Conservation (phyloP, 1,140 invertebrate species). For the Cotesia typhae region DNA sequence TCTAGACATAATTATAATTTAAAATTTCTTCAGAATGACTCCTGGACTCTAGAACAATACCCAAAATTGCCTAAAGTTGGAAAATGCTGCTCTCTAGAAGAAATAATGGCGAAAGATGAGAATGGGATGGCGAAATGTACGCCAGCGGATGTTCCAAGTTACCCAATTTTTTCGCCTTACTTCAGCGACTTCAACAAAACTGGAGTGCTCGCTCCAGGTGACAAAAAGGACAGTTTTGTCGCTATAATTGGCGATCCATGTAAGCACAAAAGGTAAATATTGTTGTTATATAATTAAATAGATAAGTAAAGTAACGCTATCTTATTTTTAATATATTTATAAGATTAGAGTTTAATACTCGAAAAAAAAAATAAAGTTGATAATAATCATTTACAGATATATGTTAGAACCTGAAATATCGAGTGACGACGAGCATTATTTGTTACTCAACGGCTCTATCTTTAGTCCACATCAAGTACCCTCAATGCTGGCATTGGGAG, state of each 20-base stretch:
- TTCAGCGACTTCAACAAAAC: constrained; percentile 68
- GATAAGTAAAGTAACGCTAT: constrained; percentile 17
- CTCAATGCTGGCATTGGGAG: constrained; percentile 61
- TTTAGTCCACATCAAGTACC: constrained; percentile 64
- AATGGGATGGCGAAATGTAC: constrained; percentile 39
- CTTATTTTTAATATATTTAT: constrained; percentile 3
- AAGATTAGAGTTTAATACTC: constrained; percentile 1
- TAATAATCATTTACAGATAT: constrained; percentile 57
- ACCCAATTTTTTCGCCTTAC: constrained; percentile 51
- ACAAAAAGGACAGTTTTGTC: constrained; percentile 63
- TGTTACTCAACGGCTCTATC: constrained; percentile 70
- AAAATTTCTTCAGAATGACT: constrained; percentile 44
- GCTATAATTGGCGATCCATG: constrained; percentile 69
- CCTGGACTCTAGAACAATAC: constrained; percentile 34
- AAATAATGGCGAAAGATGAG: constrained; percentile 46
- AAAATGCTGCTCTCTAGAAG: constrained; percentile 55
- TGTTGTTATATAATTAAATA: not conserved
- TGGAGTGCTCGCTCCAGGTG: constrained; percentile 60
- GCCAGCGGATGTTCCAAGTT: not conserved
- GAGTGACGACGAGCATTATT: constrained; percentile 67
- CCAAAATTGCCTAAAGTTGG: constrained; percentile 49
- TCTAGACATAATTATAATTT: not conserved
- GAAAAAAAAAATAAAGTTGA: not conserved
- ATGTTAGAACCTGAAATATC: constrained; percentile 64
- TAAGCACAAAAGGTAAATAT: constrained; percentile 63